These are phyloP conservation scores for Tiaroga cobitis DNA, from an alignment of 2,797 vertebrate genomes.

Conservation along the genomic window DNA sequence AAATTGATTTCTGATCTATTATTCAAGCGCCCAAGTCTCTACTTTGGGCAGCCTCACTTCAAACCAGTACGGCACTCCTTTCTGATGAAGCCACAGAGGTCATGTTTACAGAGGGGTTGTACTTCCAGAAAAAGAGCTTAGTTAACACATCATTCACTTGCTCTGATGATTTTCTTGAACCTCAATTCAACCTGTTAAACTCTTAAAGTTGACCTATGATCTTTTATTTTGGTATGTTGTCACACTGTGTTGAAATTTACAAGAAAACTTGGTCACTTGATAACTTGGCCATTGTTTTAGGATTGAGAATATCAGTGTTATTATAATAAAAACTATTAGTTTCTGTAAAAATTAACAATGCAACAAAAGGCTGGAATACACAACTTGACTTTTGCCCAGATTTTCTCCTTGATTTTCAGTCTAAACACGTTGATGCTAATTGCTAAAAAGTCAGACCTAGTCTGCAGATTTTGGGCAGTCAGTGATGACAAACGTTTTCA, in stretches of 20 bases:
- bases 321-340: background rate
- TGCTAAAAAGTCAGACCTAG: background rate
- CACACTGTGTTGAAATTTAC: background rate
- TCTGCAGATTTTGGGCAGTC: background rate
- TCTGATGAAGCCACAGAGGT: conserved; percentile 6
- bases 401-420: background rate
- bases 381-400: background rate
- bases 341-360: background rate
- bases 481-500: background rate
- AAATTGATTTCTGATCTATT: background rate
- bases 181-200: background rate
- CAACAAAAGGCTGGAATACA: background rate
- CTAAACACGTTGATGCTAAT: background rate
- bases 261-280: background rate
- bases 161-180: background rate
- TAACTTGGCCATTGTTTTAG: background rate
- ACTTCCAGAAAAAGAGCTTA: conserved; percentile 5
- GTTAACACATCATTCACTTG: conserved; percentile 5
- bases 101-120: conserved; percentile 16
- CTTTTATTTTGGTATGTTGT: background rate
- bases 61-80: background rate
- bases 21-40: background rate
- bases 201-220: background rate
- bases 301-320: background rate
- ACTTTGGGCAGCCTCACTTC: background rate